Conservation (phyloP, 2,888 invertebrate species). For the Colostygia pectinataria region DNA sequence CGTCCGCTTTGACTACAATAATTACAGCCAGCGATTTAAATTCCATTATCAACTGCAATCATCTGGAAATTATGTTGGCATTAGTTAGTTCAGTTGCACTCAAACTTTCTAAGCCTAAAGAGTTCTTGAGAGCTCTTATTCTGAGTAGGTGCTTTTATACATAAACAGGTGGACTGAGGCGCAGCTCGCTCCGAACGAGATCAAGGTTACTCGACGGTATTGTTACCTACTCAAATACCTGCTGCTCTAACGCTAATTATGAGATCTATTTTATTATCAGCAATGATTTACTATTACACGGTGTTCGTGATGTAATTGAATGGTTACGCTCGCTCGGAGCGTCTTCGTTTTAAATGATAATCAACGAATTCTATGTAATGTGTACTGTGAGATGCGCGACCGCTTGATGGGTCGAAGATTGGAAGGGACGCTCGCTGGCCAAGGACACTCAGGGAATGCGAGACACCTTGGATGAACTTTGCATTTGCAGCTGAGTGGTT, state of each 20-base stretch:
- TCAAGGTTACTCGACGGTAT: slow-evolving; percentile 67
- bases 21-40: slow-evolving; percentile 34
- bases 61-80: slow-evolving; percentile 26
- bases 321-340: slow-evolving; percentile 19
- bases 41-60: slow-evolving; percentile 28
- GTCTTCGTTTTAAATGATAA: slow-evolving; percentile 20
- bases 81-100: slow-evolving; percentile 26
- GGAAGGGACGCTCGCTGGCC: slow-evolving; percentile 61
- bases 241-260: slow-evolving; percentile 63
- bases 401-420: slow-evolving; percentile 46
- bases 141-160: slow-evolving; percentile 34
- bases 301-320: slow-evolving; percentile 18
- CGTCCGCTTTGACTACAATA: slow-evolving; percentile 36
- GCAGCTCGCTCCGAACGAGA: slow-evolving; percentile 57
- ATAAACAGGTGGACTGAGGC: slow-evolving; percentile 59
- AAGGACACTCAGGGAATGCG: slow-evolving; percentile 64
- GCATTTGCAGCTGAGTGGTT: slow-evolving; percentile 40
- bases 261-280: slow-evolving; percentile 49
- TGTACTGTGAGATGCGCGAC: slow-evolving; percentile 20
- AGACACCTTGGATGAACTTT: slow-evolving; percentile 50
- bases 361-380: slow-evolving; percentile 18
- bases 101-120: slow-evolving; percentile 42
- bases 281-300: slow-evolving; percentile 32
- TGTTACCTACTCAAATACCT: slow-evolving; percentile 41
- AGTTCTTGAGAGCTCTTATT: slow-evolving; percentile 39